Conservation (phyloP, 2,113 vertebrate species). For the Hymenochirus boettgeri region DNA sequence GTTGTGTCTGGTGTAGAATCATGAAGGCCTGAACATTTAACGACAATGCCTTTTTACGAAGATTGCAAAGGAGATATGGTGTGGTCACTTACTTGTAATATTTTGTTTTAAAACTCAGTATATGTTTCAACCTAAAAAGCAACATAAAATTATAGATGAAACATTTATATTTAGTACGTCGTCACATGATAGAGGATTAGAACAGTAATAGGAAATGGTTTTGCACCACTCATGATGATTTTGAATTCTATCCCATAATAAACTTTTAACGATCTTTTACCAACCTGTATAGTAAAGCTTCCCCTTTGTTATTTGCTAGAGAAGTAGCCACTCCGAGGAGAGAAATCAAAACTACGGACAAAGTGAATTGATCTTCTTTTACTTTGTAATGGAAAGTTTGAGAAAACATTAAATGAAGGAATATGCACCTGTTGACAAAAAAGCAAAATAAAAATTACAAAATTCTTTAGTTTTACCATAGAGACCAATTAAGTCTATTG, state of each 20-base stretch:
- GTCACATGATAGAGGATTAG: too few relatives aligned
- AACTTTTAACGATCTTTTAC: constrained; percentile 24
- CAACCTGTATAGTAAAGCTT: constrained; percentile 84
- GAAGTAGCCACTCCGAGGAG: constrained; percentile 89
- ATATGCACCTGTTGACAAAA: constrained; percentile 75
- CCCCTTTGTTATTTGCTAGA: constrained; percentile 90
- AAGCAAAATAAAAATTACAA: background rate
- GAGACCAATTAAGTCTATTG: background rate
- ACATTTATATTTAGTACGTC: too few relatives aligned
- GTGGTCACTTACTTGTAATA: constrained; percentile 40
- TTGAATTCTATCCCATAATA: too few relatives aligned
- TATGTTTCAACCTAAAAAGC: constrained; percentile 67
- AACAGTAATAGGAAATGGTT: too few relatives aligned
- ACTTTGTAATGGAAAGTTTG: constrained; percentile 79
- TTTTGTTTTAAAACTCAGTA: constrained; percentile 63
- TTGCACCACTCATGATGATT: too few relatives aligned
- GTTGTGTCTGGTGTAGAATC: too few relatives aligned
- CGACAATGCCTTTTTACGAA: background rate
- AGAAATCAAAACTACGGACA: constrained; percentile 79
- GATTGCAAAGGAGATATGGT: too few relatives aligned
- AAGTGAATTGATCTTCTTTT: constrained; percentile 64
- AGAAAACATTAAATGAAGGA: constrained; percentile 84
- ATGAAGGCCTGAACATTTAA: too few relatives aligned
- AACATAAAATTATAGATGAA: too few relatives aligned
- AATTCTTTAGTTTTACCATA: background rate